Base-by-base conservation (phyloP, 2,113 vertebrate species). In the Apistogramma diplotaenia region DNA sequence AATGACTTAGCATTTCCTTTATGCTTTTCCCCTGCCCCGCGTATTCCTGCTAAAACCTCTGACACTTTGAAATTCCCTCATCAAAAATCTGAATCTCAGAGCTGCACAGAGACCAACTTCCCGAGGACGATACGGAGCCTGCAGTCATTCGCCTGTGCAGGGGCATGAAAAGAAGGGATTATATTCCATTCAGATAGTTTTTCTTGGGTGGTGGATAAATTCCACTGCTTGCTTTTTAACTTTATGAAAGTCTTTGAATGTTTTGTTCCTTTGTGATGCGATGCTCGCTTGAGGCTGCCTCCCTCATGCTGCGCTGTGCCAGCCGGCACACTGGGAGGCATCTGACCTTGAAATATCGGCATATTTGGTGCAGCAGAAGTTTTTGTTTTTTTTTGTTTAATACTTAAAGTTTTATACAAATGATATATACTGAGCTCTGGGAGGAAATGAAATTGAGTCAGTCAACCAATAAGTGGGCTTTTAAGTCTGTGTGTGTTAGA, bases 161-260 rank as follows among this genome's bases (percentile, higher is more conserved):
- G 79, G 74, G 76, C 90, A 92, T 92, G 86, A 92, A 92, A 89
- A 88, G 85, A 89, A 89, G 74, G 90, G 91, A 92, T 92, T 90
- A 94, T 86, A 83, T 87, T 91, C 83, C 81, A 89, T 86, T 92
- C 83, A 86, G 79, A 85, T 82, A 55, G 33, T 58, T 21, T 56
- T 80, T 78, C 80, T 87, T 29, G 23, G 59, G 73, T 58, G 53
- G 55, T 5, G 53, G 79, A 84, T 89, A 86, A 79, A 89, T 89
- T 89, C 83, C 79, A 61, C 61, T 25, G 21, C 83, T 87, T 78
- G 59, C 86, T 92, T 89, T 87, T 88, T 79, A 89, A 88, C 92
- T 89, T 85, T 18, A 49, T 82, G 54, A 81, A 90, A 91, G 88
- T 84, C 83, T 91, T 90, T 91, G 84, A 85, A 85, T 91, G 87